Evolutionary conservation across 2,113 vertebrate species (phyloP).

Genomic region (Trichechus manatus): DNA sequence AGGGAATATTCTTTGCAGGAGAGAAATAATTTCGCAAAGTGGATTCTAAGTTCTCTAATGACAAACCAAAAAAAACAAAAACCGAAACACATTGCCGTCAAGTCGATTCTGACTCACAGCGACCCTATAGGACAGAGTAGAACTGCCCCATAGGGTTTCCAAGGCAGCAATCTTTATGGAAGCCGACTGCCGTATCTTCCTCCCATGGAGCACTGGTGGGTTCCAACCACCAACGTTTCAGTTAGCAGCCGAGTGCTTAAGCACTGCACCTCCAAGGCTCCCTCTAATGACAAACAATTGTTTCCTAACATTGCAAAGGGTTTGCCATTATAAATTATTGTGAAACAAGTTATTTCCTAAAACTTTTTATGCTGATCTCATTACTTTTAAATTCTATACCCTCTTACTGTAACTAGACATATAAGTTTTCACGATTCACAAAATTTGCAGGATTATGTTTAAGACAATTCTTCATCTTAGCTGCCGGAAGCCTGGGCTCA

Average conservation of each 20-base stretch:
- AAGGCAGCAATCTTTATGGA: no score
- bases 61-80: not conserved
- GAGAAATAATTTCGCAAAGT: conserved; percentile 16
- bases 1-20: conserved; percentile 24
- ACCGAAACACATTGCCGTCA: not conserved
- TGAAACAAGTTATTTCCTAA: conserved; percentile 4
- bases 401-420: not conserved
- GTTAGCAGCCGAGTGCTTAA: no score
- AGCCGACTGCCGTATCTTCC: no score
- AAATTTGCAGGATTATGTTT: not conserved
- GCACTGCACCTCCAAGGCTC: no score
- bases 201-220: no score
- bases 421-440: not conserved
- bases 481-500: not conserved
- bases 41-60: not conserved
- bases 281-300: not conserved
- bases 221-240: no score
- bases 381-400: conserved; percentile 27
- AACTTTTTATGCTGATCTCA: not conserved
- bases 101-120: not conserved
- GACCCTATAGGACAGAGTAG: not conserved
- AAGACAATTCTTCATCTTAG: not conserved
- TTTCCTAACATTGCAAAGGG: conserved; percentile 26
- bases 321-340: not conserved
- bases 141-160: no score